phyloP scores from a whole-genome alignment of 2,113 vertebrate genomes.

The Ochotona curzoniae region DNA sequence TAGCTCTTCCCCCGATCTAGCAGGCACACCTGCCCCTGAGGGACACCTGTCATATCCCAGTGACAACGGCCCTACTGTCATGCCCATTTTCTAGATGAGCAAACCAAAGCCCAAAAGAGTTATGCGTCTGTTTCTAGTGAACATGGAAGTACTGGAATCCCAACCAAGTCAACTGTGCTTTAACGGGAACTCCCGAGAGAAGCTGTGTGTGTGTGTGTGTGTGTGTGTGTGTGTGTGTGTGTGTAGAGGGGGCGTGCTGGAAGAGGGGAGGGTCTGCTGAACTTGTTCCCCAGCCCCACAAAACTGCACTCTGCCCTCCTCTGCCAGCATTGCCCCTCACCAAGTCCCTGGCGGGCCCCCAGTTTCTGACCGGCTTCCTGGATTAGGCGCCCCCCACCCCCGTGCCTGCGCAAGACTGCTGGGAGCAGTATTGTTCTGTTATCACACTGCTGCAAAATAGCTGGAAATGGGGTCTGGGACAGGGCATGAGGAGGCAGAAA shows the following conservation, averaged over 20 bases:
- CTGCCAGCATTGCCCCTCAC: not conserved
- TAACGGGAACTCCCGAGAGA: not conserved
- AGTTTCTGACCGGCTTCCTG: not conserved
- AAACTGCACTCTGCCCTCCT: not conserved
- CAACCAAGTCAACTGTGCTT: not conserved
- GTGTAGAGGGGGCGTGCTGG: no score
- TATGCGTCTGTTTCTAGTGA: no score
- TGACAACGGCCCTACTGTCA: accelerated
- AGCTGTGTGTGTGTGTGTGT: no score
- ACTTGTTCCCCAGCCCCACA: not conserved
- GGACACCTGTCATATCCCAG: not conserved
- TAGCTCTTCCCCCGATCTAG: not conserved
- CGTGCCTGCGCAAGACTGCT: not conserved
- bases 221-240: no score
- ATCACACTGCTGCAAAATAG: conserved; percentile 40
- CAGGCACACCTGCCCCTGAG: no score
- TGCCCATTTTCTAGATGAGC: not conserved
- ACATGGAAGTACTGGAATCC: not conserved
- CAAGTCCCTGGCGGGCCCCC: not conserved
- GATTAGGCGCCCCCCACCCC: not conserved
- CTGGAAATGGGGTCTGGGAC: conserved; percentile 45
- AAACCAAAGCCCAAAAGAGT: not conserved
- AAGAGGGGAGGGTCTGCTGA: not conserved
- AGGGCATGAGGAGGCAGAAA: not conserved
- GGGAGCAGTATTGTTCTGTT: conserved; percentile 48